phyloP scores from a whole-genome alignment of 2,888 invertebrate species.

The Habroteleia sp. region DNA sequence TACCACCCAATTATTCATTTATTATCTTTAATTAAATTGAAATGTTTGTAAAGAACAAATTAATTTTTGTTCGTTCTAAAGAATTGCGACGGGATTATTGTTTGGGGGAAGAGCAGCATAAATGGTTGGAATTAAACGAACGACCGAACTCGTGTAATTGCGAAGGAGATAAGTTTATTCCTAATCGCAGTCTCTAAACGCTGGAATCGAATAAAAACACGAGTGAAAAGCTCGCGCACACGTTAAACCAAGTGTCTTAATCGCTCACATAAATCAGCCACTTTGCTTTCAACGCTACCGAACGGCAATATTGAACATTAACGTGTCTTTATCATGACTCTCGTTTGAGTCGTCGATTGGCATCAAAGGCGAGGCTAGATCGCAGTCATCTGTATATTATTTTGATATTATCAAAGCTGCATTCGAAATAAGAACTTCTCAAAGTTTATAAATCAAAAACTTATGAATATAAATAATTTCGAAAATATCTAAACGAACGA shows the following conservation, averaged over 20 bases:
- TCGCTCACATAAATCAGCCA: conserved; percentile 46
- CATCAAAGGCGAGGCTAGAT: conserved; percentile 14
- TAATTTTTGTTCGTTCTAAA: too few species aligned
- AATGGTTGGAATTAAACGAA: conserved; percentile 6
- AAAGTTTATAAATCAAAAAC: too few species aligned
- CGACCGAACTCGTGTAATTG: conserved; percentile 1
- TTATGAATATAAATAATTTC: too few species aligned
- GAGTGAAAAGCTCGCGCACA: conserved; percentile 1
- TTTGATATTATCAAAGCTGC: neutral
- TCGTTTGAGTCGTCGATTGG: conserved; percentile 32
- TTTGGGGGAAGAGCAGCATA: too few species aligned
- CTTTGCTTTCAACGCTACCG: conserved; percentile 44
- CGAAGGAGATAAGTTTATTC: conserved; percentile 17
- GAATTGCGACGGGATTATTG: too few species aligned
- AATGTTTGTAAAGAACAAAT: too few species aligned
- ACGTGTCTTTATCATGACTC: conserved; percentile 21
- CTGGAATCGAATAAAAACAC: conserved; percentile 11
- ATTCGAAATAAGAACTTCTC: too few species aligned
- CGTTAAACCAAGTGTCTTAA: conserved; percentile 29
- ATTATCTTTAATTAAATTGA: too few species aligned
- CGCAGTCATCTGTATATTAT: too few species aligned
- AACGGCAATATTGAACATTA: conserved; percentile 40
- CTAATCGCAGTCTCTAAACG: conserved; percentile 12
- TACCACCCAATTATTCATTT: too few species aligned
- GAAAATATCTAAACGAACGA: too few species aligned